A percentile compares a stretch with the other conserved stretches of the same genome.
These are phyloP conservation scores for Gavialis gangeticus DNA, from an alignment of 2,113 vertebrate genomes.

Conservation along the genomic window DNA sequence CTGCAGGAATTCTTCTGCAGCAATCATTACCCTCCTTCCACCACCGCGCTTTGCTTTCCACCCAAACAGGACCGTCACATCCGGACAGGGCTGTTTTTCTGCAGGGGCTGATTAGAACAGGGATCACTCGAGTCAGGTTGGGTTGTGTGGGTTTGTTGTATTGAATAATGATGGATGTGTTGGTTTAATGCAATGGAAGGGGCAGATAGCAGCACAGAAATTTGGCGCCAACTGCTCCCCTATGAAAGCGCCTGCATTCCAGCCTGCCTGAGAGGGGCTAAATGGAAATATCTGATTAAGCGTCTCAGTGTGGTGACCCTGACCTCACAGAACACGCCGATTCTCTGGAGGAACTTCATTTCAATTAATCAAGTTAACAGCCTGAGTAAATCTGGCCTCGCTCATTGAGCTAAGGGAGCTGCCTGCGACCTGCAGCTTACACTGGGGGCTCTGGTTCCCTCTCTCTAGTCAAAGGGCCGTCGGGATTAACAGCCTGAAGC, in stretches of 20 bases:
- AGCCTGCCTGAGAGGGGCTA: slow-evolving; percentile 79
- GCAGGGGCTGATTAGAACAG: fast-evolving
- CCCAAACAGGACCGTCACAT: not conserved
- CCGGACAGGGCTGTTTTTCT: not conserved
- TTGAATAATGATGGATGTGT: not conserved
- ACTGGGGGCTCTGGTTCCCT: not conserved
- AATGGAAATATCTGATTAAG: slow-evolving; percentile 78
- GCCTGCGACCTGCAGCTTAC: not conserved
- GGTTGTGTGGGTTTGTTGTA: not conserved
- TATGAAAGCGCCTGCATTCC: slow-evolving; percentile 67
- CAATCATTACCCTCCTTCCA: not conserved
- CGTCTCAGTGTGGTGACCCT: slow-evolving; percentile 80
- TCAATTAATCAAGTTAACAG: slow-evolving; percentile 77
- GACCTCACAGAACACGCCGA: slow-evolving; percentile 73
- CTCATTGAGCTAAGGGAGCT: not conserved
- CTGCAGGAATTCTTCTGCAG: not conserved
- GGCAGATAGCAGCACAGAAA: slow-evolving; percentile 57
- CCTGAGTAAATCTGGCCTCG: slow-evolving; percentile 44
- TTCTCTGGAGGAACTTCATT: slow-evolving; percentile 78
- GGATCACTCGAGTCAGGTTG: slow-evolving; percentile 10
- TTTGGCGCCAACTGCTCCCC: slow-evolving; percentile 49
- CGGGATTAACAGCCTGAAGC: not conserved
- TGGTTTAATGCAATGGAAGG: slow-evolving; percentile 21
- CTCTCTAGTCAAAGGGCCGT: not conserved
- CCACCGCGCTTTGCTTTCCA: not conserved